A percentile compares a stretch with the other conserved stretches of the same genome.
These are phyloP conservation scores for Vireo griseus DNA, from an alignment of 2,797 vertebrate genomes.

Conservation along the genomic window DNA sequence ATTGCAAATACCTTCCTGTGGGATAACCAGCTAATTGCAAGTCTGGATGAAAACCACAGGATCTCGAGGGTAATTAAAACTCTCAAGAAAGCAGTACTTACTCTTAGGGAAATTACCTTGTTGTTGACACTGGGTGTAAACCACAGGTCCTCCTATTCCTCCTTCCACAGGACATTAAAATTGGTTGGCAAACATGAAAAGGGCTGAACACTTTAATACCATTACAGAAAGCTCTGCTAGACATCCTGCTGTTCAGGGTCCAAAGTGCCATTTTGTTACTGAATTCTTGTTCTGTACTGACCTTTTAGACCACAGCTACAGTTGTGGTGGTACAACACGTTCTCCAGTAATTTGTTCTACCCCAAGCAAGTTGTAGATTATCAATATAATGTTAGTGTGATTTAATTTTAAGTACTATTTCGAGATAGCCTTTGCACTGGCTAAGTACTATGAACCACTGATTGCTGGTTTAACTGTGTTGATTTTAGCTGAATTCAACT, in stretches of 20 bases:
- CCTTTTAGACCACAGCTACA: slow-evolving; percentile 17
- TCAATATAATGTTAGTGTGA: neutral
- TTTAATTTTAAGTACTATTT: neutral
- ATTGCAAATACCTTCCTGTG: slow-evolving; percentile 42
- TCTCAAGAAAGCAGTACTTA: slow-evolving; percentile 27
- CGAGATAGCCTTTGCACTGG: neutral
- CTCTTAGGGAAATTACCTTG: slow-evolving; percentile 27
- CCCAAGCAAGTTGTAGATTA: neutral
- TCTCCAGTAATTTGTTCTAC: neutral
- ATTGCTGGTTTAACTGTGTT: neutral
- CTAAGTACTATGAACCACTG: neutral
- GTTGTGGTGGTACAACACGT: neutral
- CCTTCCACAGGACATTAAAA: neutral
- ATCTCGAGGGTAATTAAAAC: slow-evolving; percentile 34
- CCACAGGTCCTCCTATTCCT: slow-evolving; percentile 5
- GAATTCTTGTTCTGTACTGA: slow-evolving; percentile 46
- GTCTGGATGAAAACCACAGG: slow-evolving; percentile 22
- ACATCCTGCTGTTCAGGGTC: slow-evolving; percentile 6
- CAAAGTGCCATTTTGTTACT: slow-evolving; percentile 47
- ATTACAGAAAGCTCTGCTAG: slow-evolving; percentile 27
- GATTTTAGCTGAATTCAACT: neutral
- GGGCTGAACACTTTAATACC: slow-evolving; percentile 15
- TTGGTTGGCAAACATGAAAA: slow-evolving; percentile 12
- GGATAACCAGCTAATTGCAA: slow-evolving; percentile 20
- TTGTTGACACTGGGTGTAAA: slow-evolving; percentile 35